Conservation (phyloP, 1,140 invertebrate genomes). For the Gerris buenoi region DNA sequence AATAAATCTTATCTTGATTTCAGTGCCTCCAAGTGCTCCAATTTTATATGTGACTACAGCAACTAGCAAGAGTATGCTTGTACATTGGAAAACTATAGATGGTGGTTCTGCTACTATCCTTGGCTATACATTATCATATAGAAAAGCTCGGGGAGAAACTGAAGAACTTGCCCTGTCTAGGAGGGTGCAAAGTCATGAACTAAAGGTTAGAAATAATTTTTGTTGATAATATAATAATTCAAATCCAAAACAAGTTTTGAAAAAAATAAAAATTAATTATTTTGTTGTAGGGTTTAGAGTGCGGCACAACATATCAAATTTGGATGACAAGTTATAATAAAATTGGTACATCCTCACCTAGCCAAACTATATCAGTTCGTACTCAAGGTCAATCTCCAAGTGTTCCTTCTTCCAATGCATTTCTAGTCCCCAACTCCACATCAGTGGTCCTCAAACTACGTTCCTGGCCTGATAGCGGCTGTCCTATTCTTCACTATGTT, state of each 20-base stretch:
- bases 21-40: conserved; percentile 49
- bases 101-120: conserved; percentile 50
- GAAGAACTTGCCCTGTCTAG: conserved; percentile 47
- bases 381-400: conserved; percentile 57
- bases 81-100: conserved; percentile 54
- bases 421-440: conserved; percentile 53
- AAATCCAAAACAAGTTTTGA: too few relatives aligned
- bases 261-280: too few relatives aligned
- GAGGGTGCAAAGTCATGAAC: conserved; percentile 45
- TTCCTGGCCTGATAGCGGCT: conserved; percentile 65
- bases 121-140: conserved; percentile 49
- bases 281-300: conserved; percentile 43
- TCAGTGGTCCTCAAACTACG: conserved; percentile 51
- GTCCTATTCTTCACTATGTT: conserved; percentile 57
- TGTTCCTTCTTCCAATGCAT: conserved; percentile 42
- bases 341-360: conserved; percentile 52
- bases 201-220: conserved; percentile 35
- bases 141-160: conserved; percentile 39
- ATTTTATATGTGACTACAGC: conserved; percentile 53
- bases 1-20: too few relatives aligned
- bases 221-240: too few relatives aligned
- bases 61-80: conserved; percentile 49
- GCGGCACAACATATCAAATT: conserved; percentile 58
- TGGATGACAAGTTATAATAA: conserved; percentile 55
- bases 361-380: conserved; percentile 46